These are phyloP conservation scores for Brachionus calyciflorus DNA, from an alignment of 1,140 invertebrate genomes.

Conservation along the genomic window DNA sequence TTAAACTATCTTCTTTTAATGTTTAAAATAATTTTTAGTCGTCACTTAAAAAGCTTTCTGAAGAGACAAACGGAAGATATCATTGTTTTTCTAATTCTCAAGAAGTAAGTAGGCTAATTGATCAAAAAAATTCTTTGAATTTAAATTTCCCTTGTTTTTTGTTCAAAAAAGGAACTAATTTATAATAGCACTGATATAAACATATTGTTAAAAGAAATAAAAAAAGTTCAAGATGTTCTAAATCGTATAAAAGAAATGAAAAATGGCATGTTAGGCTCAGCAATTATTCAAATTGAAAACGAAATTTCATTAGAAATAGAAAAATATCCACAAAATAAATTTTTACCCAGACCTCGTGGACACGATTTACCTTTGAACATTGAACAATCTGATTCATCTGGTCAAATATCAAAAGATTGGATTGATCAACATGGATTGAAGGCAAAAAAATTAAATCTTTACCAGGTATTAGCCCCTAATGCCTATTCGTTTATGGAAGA, in stretches of 20 bases:
- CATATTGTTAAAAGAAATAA: conserved; percentile 57
- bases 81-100: conserved; percentile 59
- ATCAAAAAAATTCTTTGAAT: too few species aligned
- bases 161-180: conserved; percentile 58
- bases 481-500: conserved; percentile 60
- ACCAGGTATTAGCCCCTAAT: conserved; percentile 60
- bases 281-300: conserved; percentile 59
- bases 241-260: conserved; percentile 75
- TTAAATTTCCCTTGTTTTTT: too few species aligned
- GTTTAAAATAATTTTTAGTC: conserved; percentile 49
- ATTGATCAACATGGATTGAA: conserved; percentile 58
- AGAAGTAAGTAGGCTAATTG: too few species aligned
- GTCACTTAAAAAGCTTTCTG: conserved; percentile 55
- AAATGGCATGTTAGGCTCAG: conserved; percentile 59
- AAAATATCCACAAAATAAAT: conserved; percentile 58
- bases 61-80: conserved; percentile 56
- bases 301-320: conserved; percentile 58
- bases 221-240: conserved; percentile 67
- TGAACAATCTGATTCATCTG: conserved; percentile 54
- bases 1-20: too few species aligned
- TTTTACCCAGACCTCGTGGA: conserved; percentile 59
- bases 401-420: conserved; percentile 56
- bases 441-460: conserved; percentile 58
- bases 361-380: conserved; percentile 57
- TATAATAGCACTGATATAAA: conserved; percentile 60